Evolutionary conservation across 1,140 invertebrate species (phyloP), one percentile per base, ranked within the genome.

Genomic region (Rhizoglyphus robini): DNA sequence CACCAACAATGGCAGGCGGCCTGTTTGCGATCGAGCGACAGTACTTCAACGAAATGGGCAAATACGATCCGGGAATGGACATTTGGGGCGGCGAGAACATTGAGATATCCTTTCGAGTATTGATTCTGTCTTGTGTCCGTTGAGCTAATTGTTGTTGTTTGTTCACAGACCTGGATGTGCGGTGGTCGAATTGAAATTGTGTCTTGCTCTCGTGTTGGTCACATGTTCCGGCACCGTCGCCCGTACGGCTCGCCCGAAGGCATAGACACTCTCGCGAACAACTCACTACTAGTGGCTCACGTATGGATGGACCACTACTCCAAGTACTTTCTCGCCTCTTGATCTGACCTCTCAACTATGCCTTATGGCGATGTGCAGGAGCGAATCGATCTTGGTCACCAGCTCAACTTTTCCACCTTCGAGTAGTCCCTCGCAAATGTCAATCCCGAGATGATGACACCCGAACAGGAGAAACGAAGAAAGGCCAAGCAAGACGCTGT

Each of bases 1-100:
- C 90, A 1, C 92, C 93, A 47, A 93, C 92, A 5, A 97, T 97
- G 93, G 93, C 94, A 2, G 96, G 95, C 13, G 94, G 95, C 34
- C 77, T 99, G 60, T 95, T 98, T 80, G 94, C 95, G 0, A 91
- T 98, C 20, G 82, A 89, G 72, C 79, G 85, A 23, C 78, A 87
- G 54, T 96, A 92, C 78, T 99, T 99, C 76, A 81, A 83, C 67
- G 78, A 88, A 69, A 79, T 96, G 36, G 93, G 93, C 13, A 86
- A 89, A 76, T 96, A 96, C 75, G 92, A 96, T 76, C 73, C 83
- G 60, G 90, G 88, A 41, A 95, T 96, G 91, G 86, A 95, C 69
- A 83, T 95, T 41, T 96, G 92, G 92, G 51, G 91, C 64, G 91
- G 88, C 36, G 89, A 93, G 79, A 91, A 92, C 75, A 78, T 95